Evolutionary conservation across 2,888 invertebrate species (phyloP).

Genomic region (Amphipyra berbera): DNA sequence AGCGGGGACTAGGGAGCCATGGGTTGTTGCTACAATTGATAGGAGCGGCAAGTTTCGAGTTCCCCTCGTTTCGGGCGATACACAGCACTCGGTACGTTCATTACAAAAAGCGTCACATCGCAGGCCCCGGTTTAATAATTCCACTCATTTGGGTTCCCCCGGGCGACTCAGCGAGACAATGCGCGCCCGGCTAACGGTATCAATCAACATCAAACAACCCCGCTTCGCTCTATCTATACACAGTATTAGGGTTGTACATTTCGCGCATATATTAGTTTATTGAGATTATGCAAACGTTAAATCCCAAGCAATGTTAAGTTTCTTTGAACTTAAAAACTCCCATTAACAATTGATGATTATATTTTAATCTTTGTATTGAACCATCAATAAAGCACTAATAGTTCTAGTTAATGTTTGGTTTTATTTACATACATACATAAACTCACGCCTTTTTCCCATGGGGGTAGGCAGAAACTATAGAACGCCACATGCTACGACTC

Average conservation of each 20-base stretch:
- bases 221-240: constrained; percentile 69
- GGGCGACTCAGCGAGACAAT: constrained; percentile 83
- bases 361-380: constrained; percentile 8
- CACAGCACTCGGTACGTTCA: constrained; percentile 77
- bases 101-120: constrained; percentile 88
- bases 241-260: constrained; percentile 76
- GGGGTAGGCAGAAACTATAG: too few relatives aligned
- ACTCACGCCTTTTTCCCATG: too few relatives aligned
- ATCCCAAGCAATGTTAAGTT: constrained; percentile 37
- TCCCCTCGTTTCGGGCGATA: constrained; percentile 55
- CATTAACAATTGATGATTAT: constrained; percentile 25
- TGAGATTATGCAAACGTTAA: constrained; percentile 43
- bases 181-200: constrained; percentile 87
- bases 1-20: constrained; percentile 59
- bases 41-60: constrained; percentile 63
- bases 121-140: constrained; percentile 87
- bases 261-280: constrained; percentile 60
- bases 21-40: constrained; percentile 72
- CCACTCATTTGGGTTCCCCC: constrained; percentile 86
- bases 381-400: neutral
- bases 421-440: too few relatives aligned
- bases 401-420: neutral
- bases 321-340: constrained; percentile 37
- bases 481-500: too few relatives aligned
- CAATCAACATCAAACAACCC: constrained; percentile 89